phyloP scores from a whole-genome alignment of 2,888 invertebrate genomes.

The Apamea epomidion region DNA sequence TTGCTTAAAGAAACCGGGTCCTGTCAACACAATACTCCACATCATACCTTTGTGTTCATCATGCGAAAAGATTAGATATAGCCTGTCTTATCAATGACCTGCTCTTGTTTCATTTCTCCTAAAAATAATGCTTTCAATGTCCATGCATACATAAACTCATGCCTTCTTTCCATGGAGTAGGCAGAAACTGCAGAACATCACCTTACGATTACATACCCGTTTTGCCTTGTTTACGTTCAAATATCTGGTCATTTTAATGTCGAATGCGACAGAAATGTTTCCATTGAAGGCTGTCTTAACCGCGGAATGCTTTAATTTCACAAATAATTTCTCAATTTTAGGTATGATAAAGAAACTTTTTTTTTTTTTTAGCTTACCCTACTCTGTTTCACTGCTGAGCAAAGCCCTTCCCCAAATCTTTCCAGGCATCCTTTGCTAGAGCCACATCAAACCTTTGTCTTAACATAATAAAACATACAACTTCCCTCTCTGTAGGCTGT shows the following conservation, averaged over 20 bases:
- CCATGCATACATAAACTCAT: too few species aligned
- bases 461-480: background rate
- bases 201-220: too few species aligned
- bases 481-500: background rate
- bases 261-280: background rate
- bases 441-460: background rate
- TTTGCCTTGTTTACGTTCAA: too few species aligned
- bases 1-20: slow-evolving; percentile 23
- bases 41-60: slow-evolving; percentile 24
- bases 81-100: slow-evolving; percentile 50
- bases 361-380: too few species aligned
- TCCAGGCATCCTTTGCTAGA: too few species aligned
- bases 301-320: background rate
- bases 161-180: too few species aligned
- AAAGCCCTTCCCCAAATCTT: too few species aligned
- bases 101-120: slow-evolving; percentile 12
- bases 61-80: slow-evolving; percentile 46
- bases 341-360: too few species aligned
- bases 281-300: background rate
- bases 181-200: too few species aligned
- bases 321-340: background rate
- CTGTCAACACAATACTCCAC: slow-evolving; percentile 32
- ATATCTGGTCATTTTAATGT: too few species aligned
- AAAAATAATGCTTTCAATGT: background rate
- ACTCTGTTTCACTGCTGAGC: too few species aligned